Evolutionary conservation across 2,797 vertebrate species (phyloP).

Genomic region (Sebastolobus altivelis): DNA sequence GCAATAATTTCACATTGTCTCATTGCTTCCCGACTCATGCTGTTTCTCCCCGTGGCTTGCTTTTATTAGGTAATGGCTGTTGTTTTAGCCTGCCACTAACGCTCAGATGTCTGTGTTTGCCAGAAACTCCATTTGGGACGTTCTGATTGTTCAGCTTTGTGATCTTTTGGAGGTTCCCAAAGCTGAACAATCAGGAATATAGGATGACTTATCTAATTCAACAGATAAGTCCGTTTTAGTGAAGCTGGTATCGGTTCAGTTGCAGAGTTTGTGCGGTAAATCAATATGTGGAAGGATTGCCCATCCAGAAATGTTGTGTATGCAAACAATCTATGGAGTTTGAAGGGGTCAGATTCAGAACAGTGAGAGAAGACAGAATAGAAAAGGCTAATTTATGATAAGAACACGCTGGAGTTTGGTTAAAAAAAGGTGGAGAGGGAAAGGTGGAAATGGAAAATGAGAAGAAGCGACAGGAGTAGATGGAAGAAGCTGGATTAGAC

Average conservation of each 20-base stretch:
- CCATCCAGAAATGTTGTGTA: constrained; percentile 34
- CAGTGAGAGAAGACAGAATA: neutral
- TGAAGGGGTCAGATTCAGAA: constrained; percentile 18
- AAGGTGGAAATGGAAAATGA: constrained; percentile 12
- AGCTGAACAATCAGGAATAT: constrained; percentile 71
- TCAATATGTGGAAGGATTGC: constrained; percentile 38
- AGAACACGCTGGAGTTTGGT: neutral
- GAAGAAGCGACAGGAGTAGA: neutral
- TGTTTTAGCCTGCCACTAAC: constrained; percentile 15
- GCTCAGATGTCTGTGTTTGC: constrained; percentile 43
- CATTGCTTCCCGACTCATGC: constrained; percentile 12
- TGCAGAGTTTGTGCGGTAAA: constrained; percentile 55
- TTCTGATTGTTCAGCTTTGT: constrained; percentile 68
- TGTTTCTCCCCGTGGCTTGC: constrained; percentile 15
- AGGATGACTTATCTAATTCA: constrained; percentile 47
- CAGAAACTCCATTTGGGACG: constrained; percentile 21
- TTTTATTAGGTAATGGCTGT: constrained; percentile 35
- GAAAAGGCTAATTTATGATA: constrained; percentile 4
- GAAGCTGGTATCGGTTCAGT: constrained; percentile 47
- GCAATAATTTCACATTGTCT: constrained; percentile 43
- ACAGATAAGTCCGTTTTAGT: constrained; percentile 37
- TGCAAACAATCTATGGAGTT: constrained; percentile 34
- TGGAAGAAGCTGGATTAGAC: constrained; percentile 7
- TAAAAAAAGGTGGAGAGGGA: neutral
- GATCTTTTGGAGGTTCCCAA: constrained; percentile 53